Percentiles rank a stretch among this genome's conserved stretches.
These are phyloP conservation scores for Oreotrochilus melanogaster DNA, from an alignment of 2,113 vertebrate genomes.

Conservation along the genomic window DNA sequence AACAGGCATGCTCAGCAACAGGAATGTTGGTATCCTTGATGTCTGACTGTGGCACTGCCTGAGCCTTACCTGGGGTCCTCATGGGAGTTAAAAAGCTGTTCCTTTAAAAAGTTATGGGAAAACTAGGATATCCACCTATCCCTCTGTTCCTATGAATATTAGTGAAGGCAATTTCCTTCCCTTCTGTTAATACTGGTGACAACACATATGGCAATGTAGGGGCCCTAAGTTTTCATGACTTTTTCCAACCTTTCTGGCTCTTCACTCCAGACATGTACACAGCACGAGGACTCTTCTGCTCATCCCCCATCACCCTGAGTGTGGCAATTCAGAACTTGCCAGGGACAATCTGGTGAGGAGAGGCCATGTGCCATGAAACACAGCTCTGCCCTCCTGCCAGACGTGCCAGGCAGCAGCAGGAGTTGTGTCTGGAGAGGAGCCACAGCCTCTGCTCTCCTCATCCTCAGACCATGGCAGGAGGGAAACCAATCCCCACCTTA, in stretches of 20 bases:
- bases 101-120: not conserved
- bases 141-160: not conserved
- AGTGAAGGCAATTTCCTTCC: not conserved
- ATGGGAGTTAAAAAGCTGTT: not conserved
- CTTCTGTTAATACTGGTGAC: not conserved
- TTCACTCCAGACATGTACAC: not conserved
- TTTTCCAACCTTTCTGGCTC: not conserved
- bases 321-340: not conserved
- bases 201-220: not conserved
- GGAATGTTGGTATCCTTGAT: not conserved
- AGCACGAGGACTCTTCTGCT: not conserved
- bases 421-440: not conserved
- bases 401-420: not conserved
- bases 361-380: fast-evolving
- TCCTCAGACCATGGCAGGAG: not conserved
- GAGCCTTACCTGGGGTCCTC: not conserved
- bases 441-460: not conserved
- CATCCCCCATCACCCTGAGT: fast-evolving
- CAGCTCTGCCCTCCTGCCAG: not conserved
- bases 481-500: not conserved
- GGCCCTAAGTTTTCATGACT: not conserved
- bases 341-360: not conserved
- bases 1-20: not conserved
- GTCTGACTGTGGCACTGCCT: not conserved
- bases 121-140: not conserved